Evolutionary conservation across 2,797 vertebrate species (phyloP), one percentile per base, ranked within the genome.

Genomic region (Lycodopsis pacificus): DNA sequence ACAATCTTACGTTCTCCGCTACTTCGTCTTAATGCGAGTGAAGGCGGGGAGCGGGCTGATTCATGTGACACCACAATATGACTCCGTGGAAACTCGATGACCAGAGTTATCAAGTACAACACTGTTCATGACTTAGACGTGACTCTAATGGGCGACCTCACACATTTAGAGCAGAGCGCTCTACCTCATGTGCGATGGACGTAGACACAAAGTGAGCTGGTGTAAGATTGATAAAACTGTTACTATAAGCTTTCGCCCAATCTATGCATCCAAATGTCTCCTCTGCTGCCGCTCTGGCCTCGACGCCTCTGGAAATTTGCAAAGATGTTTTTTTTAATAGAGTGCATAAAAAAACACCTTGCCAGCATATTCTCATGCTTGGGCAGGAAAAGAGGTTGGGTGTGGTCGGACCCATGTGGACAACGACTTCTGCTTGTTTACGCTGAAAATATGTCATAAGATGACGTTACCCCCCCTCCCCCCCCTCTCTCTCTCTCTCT

Each of bases 341-440:
- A 64, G 42, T 2, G 46, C 38, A n/a, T 5, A 48, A 64, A 20
- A 20, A 65, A 72, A 72, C 42, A 27, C 25, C 20, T 51, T 54
- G 73, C 70, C 58, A 36, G 25, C 40, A 12, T 57, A 17, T n/a
- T 71, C 15, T 76, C 49, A 12, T n/a, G 65, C 61, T 74, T 11
- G 17, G 59, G 38, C 11, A 14, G 20, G 34, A 38, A 38, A 63
- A n/a, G 14, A 49, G 48, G 12, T 27, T 85, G 88, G 89, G 89
- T 81, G 90, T 65, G 92, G 88, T 78, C 62, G 5, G 66, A 57
- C 71, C 77, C 69, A 80, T 80, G 65, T 80, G 71, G 65, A 68
- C 32, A 44, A 34, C 25, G 7, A 65, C 62, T 59, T 72, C 38
- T 71, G 71, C 54, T 74, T 68, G 40, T 86, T 90, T 72, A 73